These are phyloP conservation scores for Yponomeuta plumbellus DNA, from an alignment of 2,888 invertebrate species.

Conservation along the genomic window DNA sequence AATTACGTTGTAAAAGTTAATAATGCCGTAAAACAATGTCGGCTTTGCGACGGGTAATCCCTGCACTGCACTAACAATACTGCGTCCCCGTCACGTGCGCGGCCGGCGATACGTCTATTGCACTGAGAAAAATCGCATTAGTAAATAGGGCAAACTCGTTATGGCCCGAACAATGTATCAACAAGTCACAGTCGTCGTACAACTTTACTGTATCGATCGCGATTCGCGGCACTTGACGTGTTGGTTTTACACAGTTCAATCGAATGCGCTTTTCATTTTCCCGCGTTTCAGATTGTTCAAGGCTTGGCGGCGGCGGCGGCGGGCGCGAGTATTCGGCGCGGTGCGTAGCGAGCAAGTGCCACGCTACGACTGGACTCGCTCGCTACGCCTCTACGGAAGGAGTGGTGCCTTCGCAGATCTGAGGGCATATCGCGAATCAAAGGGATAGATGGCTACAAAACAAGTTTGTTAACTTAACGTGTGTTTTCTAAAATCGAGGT, in stretches of 20 bases:
- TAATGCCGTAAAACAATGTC: background rate
- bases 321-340: background rate
- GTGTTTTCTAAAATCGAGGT: background rate
- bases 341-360: constrained; percentile 17
- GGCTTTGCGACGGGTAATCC: background rate
- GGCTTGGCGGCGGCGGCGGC: background rate
- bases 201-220: background rate
- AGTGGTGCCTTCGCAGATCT: background rate
- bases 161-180: constrained; percentile 25
- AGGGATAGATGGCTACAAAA: background rate
- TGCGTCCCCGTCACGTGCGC: background rate
- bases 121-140: constrained; percentile 48
- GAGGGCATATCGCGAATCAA: background rate
- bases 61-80: background rate
- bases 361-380: constrained; percentile 17
- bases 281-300: background rate
- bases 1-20: background rate
- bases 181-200: background rate
- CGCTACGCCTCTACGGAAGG: background rate
- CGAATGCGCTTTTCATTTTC: background rate
- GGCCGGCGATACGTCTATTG: constrained; percentile 27
- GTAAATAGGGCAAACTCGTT: constrained; percentile 51
- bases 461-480: too few species aligned
- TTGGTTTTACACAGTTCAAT: background rate
- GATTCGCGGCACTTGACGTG: background rate